Conservation (phyloP, 1,140 invertebrate genomes). For the Lepidostoma basale region DNA sequence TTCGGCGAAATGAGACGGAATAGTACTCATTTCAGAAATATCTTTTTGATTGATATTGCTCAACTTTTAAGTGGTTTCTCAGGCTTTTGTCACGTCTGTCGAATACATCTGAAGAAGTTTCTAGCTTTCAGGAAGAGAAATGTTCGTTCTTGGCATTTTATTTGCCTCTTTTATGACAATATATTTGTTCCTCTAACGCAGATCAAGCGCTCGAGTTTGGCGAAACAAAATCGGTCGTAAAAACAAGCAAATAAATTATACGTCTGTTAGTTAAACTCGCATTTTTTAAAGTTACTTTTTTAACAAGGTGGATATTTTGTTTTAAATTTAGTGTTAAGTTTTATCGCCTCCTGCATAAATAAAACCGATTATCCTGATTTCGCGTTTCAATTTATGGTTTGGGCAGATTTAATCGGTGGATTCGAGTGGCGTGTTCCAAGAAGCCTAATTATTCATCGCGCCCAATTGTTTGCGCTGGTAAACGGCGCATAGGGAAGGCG, state of each 20-base stretch:
- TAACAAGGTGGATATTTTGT: no score
- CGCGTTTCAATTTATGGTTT: no score
- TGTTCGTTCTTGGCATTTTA: slow-evolving; percentile 8
- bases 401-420: background rate
- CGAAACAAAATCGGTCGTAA: no score
- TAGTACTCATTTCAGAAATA: slow-evolving; percentile 12
- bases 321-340: no score
- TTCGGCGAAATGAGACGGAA: slow-evolving; percentile 8
- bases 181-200: no score
- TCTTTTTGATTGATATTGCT: slow-evolving; percentile 20
- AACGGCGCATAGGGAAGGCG: background rate
- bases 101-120: slow-evolving; percentile 14
- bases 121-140: background rate
- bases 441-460: slow-evolving; percentile 5
- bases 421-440: background rate
- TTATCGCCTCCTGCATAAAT: no score
- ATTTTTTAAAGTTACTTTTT: no score
- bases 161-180: slow-evolving; percentile 1
- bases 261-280: no score
- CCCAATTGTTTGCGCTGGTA: background rate
- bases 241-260: no score
- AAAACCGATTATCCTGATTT: no score
- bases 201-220: no score
- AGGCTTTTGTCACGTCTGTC: slow-evolving; percentile 9
- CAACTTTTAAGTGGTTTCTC: slow-evolving; percentile 14